phyloP scores from a whole-genome alignment of 2,888 invertebrate genomes.

The Galeruca laticollis region DNA sequence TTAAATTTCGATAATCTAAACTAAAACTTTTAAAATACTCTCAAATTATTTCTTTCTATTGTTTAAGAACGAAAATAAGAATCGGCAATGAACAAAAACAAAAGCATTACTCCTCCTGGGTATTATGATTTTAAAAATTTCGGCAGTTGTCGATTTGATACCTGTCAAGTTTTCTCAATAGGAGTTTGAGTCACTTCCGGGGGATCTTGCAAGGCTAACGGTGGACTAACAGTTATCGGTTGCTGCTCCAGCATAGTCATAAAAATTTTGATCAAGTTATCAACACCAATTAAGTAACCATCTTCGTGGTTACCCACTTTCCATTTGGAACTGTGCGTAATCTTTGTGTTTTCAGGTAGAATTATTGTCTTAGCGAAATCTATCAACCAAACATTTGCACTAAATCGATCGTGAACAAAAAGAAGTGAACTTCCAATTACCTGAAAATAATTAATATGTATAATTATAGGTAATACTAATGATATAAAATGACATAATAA shows the following conservation, averaged over 20 bases:
- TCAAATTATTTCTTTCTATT: neutral
- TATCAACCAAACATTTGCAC: conserved; percentile 95
- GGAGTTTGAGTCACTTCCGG: conserved; percentile 49
- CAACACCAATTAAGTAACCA: conserved; percentile 92
- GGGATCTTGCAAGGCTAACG: conserved; percentile 58
- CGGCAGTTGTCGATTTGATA: neutral
- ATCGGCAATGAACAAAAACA: conserved; percentile 4
- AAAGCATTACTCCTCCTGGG: neutral
- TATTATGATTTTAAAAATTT: conserved; percentile 1
- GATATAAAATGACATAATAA: too few relatives aligned
- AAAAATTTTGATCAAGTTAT: conserved; percentile 90
- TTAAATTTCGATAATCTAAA: conserved; percentile 1
- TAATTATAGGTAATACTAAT: neutral
- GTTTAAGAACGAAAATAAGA: neutral
- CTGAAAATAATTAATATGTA: conserved; percentile 62
- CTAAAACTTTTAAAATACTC: conserved; percentile 14
- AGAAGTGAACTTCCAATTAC: conserved; percentile 94
- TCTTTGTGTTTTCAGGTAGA: conserved; percentile 79
- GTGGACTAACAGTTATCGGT: conserved; percentile 62
- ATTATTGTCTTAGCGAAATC: conserved; percentile 96
- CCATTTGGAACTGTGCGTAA: conserved; percentile 88
- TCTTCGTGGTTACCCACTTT: conserved; percentile 96
- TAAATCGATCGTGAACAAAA: conserved; percentile 91
- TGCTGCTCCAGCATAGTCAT: conserved; percentile 71
- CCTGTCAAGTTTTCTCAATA: conserved; percentile 45